phyloP scores from a whole-genome alignment of 2,797 vertebrate species.

The Sciaenops ocellatus region DNA sequence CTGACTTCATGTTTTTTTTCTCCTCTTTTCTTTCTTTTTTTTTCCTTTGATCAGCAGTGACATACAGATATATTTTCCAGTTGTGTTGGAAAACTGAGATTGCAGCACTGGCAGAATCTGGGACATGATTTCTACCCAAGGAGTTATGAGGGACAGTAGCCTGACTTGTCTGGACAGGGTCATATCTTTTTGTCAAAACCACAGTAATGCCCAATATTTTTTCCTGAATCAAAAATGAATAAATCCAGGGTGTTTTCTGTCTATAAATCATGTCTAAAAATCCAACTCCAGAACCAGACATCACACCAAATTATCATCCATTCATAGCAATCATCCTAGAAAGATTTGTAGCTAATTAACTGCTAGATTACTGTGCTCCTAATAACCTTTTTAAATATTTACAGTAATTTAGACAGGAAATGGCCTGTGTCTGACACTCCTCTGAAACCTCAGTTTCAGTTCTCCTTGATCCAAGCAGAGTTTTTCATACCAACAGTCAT shows the following conservation, averaged over 20 bases:
- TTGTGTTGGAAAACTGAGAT: neutral
- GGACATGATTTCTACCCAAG: neutral
- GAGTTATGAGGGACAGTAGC: neutral
- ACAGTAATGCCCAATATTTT: neutral
- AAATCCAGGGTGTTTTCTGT: neutral
- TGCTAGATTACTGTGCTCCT: neutral
- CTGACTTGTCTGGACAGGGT: neutral
- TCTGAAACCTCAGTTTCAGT: neutral
- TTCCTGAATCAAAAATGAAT: neutral
- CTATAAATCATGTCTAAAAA: neutral
- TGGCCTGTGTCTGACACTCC: neutral
- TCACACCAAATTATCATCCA: neutral
- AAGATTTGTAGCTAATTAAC: neutral
- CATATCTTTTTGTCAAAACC: neutral
- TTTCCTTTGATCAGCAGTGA: constrained; percentile 12
- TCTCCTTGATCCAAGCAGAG: neutral
- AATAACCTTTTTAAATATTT: neutral
- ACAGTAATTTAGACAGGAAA: neutral
- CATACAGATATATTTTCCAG: constrained; percentile 24
- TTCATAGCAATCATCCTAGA: neutral
- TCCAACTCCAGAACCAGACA: neutral
- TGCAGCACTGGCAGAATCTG: constrained; percentile 3
- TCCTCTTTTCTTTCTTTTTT: constrained; percentile 3
- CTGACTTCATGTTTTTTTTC: constrained; percentile 13
- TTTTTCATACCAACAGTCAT: neutral